Percentiles rank a stretch among this genome's conserved stretches.
Evolutionary conservation across 1,140 invertebrate species (phyloP).

Genomic region (Choristoneura fumiferana): DNA sequence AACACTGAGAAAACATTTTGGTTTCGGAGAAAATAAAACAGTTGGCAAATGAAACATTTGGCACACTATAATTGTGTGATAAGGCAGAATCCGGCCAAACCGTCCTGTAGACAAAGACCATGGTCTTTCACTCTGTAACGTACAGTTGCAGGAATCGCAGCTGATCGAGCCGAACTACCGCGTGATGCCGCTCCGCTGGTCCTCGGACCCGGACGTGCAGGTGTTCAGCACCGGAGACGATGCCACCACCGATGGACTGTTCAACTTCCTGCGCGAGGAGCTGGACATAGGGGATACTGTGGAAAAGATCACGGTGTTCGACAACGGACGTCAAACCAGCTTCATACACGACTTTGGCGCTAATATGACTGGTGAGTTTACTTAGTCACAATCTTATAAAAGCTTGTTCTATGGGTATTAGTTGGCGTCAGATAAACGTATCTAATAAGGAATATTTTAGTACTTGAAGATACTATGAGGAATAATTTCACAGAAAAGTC

Average conservation of each 20-base stretch:
- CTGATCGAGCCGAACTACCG: conserved; percentile 31
- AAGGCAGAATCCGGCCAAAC: no score
- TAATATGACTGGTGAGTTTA: conserved; percentile 84
- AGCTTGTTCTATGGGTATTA: no score
- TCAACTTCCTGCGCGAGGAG: conserved; percentile 50
- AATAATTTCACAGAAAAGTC: no score
- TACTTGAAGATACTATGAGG: no score
- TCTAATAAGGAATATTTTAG: no score
- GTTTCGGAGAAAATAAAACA: no score
- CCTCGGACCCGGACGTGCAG: conserved; percentile 41
- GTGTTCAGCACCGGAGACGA: conserved; percentile 46
- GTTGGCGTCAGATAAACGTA: no score
- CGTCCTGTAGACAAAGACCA: no score
- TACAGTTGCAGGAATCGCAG: conserved; percentile 43
- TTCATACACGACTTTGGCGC: conserved; percentile 94
- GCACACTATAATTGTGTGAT: no score
- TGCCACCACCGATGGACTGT: conserved; percentile 26
- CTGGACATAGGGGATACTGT: conserved; percentile 50
- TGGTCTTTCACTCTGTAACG: no score
- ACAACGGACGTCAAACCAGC: conserved; percentile 87
- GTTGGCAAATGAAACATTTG: no score
- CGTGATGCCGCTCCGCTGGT: conserved; percentile 42
- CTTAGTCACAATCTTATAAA: not conserved
- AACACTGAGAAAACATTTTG: no score
- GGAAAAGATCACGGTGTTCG: conserved; percentile 82